Evolutionary conservation across 2,113 vertebrate genomes (phyloP).

Genomic region (Romanogobio albipinnatus): DNA sequence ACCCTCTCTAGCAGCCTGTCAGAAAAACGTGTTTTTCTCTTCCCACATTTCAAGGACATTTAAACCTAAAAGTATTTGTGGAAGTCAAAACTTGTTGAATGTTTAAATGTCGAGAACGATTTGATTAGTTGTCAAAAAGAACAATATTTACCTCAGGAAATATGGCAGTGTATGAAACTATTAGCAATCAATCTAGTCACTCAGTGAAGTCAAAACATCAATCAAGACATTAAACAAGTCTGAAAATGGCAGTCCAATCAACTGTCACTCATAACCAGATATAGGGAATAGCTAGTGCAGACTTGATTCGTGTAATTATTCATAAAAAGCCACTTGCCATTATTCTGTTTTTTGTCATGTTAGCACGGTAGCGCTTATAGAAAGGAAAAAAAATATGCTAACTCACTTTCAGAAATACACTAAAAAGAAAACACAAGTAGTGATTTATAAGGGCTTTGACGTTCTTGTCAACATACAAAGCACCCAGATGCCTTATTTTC

Average conservation of each 20-base stretch:
- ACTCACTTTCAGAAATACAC: not conserved
- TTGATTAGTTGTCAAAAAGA: not conserved
- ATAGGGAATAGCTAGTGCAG: not conserved
- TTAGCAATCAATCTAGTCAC: not conserved
- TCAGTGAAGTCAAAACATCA: slow-evolving; percentile 3
- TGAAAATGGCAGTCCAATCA: not conserved
- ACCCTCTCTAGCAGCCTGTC: not conserved
- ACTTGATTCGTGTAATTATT: slow-evolving; percentile 12
- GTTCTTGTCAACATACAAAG: not conserved
- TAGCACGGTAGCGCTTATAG: not conserved
- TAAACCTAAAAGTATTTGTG: not conserved
- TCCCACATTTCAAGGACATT: not conserved
- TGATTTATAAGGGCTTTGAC: not conserved
- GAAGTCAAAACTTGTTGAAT: not conserved
- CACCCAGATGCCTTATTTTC: not conserved
- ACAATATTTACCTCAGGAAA: not conserved
- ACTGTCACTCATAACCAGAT: not conserved
- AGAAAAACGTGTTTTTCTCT: not conserved
- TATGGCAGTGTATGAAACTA: not conserved
- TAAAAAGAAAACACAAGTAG: not conserved
- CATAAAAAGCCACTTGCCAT: not conserved
- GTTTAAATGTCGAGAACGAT: not conserved
- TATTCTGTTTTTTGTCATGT: not conserved
- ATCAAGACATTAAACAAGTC: not conserved
- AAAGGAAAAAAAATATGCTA: not conserved